These are phyloP conservation scores for Rotaria magnacalcarata DNA, from an alignment of 2,888 invertebrate species.

Conservation along the genomic window DNA sequence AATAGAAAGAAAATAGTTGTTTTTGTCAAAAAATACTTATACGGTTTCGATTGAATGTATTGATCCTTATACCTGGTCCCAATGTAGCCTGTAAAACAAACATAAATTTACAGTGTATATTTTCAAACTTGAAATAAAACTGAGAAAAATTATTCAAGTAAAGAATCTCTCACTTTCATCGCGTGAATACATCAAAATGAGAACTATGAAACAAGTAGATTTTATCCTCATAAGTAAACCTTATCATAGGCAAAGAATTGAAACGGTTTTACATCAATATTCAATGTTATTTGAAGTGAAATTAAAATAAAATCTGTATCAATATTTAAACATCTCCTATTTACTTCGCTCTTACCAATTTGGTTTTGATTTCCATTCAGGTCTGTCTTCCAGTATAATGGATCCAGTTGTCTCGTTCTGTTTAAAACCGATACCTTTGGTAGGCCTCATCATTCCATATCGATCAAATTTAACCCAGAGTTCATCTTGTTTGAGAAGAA, in stretches of 20 bases:
- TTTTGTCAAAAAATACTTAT: background rate
- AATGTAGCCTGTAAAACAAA: background rate
- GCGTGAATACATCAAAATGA: too few species aligned
- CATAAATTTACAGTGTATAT: background rate
- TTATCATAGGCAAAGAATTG: too few species aligned
- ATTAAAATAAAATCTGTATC: too few species aligned
- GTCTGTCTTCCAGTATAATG: background rate
- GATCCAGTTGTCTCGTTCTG: background rate
- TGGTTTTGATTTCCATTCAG: background rate
- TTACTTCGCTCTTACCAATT: background rate
- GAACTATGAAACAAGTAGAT: too few species aligned
- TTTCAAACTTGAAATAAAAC: too few species aligned
- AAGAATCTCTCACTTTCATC: too few species aligned
- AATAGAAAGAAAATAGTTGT: background rate
- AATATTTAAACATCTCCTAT: too few species aligned
- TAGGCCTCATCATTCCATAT: background rate
- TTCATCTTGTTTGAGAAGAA: background rate
- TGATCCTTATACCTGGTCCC: background rate
- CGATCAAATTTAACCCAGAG: slow-evolving; percentile 4
- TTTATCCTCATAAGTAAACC: too few species aligned
- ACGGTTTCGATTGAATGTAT: background rate
- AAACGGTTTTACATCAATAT: too few species aligned
- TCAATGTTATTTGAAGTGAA: too few species aligned
- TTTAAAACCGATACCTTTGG: background rate
- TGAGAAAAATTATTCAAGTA: too few species aligned